phyloP scores from a whole-genome alignment of 2,113 vertebrate species.

The Leucosticte australis region DNA sequence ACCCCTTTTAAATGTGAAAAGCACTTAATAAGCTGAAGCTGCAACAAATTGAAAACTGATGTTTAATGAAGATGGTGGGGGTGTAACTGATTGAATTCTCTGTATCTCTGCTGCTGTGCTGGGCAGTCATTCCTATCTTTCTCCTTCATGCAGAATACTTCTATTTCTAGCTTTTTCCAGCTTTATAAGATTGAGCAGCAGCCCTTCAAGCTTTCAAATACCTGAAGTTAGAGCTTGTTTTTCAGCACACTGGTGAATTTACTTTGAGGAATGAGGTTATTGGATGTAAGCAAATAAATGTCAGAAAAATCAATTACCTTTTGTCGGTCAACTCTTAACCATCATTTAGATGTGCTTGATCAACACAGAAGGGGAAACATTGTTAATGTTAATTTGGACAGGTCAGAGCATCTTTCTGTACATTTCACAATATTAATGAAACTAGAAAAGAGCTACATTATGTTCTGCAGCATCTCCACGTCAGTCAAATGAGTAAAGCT shows the following conservation, averaged over 20 bases:
- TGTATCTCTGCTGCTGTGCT: not conserved
- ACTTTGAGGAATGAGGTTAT: constrained; percentile 24
- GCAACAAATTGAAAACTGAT: not conserved
- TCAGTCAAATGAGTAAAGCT: not conserved
- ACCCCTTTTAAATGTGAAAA: not conserved
- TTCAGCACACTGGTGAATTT: constrained; percentile 16
- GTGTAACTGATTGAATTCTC: not conserved
- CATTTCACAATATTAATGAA: not conserved
- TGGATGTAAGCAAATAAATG: constrained; percentile 51
- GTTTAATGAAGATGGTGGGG: not conserved
- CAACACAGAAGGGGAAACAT: not conserved
- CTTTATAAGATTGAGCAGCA: not conserved
- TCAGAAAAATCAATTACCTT: constrained; percentile 58
- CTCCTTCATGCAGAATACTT: not conserved
- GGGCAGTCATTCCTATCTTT: not conserved
- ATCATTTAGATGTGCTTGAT: not conserved
- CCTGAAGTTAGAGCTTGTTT: not conserved
- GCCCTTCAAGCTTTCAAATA: not conserved
- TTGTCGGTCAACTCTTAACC: constrained; percentile 36
- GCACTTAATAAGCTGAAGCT: not conserved
- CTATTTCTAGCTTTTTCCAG: not conserved
- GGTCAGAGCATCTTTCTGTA: not conserved
- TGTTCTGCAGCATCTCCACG: not conserved
- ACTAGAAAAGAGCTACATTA: not conserved
- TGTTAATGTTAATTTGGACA: not conserved